Conservation (phyloP, 2,888 invertebrate species). For the Mystacides longicornis region DNA sequence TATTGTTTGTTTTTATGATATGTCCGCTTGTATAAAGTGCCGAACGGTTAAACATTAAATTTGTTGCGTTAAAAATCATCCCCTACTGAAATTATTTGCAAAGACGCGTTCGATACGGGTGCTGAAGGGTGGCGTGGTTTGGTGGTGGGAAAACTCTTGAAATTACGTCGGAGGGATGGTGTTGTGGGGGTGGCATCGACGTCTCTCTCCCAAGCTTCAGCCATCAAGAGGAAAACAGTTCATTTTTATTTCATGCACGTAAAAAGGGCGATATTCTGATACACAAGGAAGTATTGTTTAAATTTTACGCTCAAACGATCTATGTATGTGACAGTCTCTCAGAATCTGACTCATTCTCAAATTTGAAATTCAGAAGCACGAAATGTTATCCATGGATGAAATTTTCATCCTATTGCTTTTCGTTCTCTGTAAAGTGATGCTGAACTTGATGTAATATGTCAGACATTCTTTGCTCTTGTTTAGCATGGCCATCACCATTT, state of each 20-base stretch:
- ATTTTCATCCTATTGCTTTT: too few species aligned
- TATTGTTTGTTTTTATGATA: neutral
- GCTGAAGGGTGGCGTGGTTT: constrained; percentile 1
- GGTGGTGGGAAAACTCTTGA: constrained; percentile 6
- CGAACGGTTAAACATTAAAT: constrained; percentile 1
- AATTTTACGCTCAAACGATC: constrained; percentile 24
- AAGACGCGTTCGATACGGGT: constrained; percentile 13
- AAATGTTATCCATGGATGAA: too few species aligned
- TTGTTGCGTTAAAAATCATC: constrained; percentile 7
- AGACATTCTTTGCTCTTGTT: too few species aligned
- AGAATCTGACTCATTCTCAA: too few species aligned
- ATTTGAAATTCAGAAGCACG: too few species aligned
- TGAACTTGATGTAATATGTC: too few species aligned
- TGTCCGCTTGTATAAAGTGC: neutral
- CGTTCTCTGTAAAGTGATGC: too few species aligned
- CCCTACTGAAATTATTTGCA: constrained; percentile 6
- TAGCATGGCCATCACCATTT: too few species aligned
- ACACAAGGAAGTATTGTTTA: constrained; percentile 24
- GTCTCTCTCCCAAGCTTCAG: constrained; percentile 11
- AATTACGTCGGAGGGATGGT: constrained; percentile 3
- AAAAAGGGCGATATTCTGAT: constrained; percentile 23
- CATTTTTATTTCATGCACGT: constrained; percentile 25
- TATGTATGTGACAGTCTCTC: too few species aligned
- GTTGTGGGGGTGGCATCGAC: constrained; percentile 6
- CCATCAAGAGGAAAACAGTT: constrained; percentile 14